Percentiles rank a stretch among this genome's conserved stretches.
phyloP scores from a whole-genome alignment of 2,113 vertebrate genomes.

The Sylvilagus bachmani region DNA sequence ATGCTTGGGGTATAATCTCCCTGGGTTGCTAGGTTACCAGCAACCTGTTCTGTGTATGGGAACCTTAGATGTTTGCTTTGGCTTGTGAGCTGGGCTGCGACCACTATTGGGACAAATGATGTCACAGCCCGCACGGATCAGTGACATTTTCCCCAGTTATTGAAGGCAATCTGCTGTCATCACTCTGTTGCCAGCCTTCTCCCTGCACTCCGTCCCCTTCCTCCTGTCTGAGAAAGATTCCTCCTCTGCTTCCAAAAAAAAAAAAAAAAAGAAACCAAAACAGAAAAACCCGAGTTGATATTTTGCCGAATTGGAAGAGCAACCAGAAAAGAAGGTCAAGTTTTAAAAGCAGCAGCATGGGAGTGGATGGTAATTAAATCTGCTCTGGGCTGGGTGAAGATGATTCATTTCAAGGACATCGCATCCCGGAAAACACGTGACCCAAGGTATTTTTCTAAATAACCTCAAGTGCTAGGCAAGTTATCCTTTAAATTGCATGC shows the following conservation, averaged over 20 bases:
- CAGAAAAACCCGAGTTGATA: conserved; percentile 71
- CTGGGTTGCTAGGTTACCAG: neutral
- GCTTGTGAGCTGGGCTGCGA: neutral
- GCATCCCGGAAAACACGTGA: conserved; percentile 76
- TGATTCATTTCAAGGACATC: conserved; percentile 77
- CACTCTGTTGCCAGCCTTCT: neutral
- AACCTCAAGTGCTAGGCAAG: conserved; percentile 72
- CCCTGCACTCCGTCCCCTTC: neutral
- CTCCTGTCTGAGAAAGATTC: conserved; percentile 63
- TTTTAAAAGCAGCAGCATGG: conserved; percentile 75
- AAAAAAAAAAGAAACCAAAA: neutral
- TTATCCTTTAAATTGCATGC: conserved; percentile 62
- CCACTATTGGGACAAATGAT: neutral
- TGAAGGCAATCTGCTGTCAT: neutral
- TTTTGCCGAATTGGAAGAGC: conserved; percentile 74
- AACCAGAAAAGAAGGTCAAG: conserved; percentile 79
- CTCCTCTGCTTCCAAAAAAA: conserved; percentile 53
- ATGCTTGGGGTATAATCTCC: neutral
- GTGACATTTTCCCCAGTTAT: conserved; percentile 5
- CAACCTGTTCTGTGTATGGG: neutral
- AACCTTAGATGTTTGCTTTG: neutral
- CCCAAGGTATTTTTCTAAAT: conserved; percentile 81
- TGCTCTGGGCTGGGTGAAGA: conserved; percentile 50
- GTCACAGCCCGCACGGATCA: neutral
- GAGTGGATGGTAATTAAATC: conserved; percentile 77